Conservation (phyloP, 2,888 invertebrate genomes). For the Platynereis dumerilii region DNA sequence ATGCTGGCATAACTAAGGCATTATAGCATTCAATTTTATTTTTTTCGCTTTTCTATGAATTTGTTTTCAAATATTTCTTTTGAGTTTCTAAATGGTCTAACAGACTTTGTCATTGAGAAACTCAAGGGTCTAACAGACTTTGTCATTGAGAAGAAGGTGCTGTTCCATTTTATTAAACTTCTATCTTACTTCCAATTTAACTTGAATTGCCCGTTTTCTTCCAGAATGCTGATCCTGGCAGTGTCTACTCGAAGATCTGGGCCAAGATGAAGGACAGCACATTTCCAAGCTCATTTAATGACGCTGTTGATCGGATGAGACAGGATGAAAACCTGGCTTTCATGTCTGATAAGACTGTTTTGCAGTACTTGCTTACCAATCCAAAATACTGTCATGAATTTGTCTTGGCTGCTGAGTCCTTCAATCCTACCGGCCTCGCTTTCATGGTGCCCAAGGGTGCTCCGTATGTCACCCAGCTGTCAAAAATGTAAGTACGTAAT, state of each 20-base stretch:
- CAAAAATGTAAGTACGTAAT: not conserved
- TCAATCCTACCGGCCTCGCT: not conserved
- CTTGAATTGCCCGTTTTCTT: no score
- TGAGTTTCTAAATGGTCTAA: no score
- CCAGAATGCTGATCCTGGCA: not conserved
- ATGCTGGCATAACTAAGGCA: no score
- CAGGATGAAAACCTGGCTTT: not conserved
- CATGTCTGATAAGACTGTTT: not conserved
- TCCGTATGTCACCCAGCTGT: not conserved
- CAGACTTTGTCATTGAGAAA: no score
- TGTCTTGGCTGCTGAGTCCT: not conserved
- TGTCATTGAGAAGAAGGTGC: no score
- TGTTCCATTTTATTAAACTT: no score
- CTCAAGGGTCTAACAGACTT: no score
- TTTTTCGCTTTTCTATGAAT: no score
- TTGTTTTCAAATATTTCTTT: no score
- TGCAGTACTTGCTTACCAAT: not conserved
- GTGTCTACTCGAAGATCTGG: not conserved
- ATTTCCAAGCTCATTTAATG: not conserved
- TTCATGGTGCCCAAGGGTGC: not conserved
- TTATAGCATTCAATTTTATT: no score
- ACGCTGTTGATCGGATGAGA: not conserved
- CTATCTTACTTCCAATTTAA: no score
- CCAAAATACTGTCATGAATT: not conserved
- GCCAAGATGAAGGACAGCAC: not conserved